Evolutionary conservation across 2,888 invertebrate genomes (phyloP), one percentile per base, ranked within the genome.

Genomic region (Plusia festucae): DNA sequence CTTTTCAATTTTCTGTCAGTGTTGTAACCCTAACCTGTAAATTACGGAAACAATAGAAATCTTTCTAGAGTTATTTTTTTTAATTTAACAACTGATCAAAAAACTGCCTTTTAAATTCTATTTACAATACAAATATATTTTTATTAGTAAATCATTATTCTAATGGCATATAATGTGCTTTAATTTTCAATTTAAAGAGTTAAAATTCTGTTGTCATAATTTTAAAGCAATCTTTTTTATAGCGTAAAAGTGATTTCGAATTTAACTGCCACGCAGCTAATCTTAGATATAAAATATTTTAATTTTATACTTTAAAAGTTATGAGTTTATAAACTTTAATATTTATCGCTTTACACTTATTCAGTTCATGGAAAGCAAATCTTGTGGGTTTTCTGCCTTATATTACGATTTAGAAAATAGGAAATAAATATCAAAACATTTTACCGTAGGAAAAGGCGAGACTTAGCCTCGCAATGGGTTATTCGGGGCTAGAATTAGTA

Each of bases 171-270:
- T 2, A 30, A 2, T 30, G 2, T 9, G 9, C 30, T 9, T 30
- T 9, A 9, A 34, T 15, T 34, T 34, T 15, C 15, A 34, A 13
- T 54, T 7, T 32, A 59, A 34, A 54, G 20, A 18, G 20, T 30
- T 9, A 49, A 34, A 13, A 34, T 34, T 2, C 9, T 34, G 15
- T 9, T 15, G 15, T 5, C 34, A 30, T 30, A 34, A 15, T 34
- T 34, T n/a, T 15, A 13, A 34, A 15, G 4, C 13, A 15, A 34
- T 34, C 13, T 34, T 34, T 27, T 34, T 34, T 62, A 55, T 58
- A 51, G 13, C n/a, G 0, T 8, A 20, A 58, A 61, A 57, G 51
- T 46, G 18, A 60, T 73, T 70, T 56, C 20, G n/a, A 40, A 18
- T 27, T 65, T 63, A 63, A 70, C 40, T 53, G 44, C 52, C 20